These are phyloP conservation scores for Psittacula cyanocephala DNA, from an alignment of 2,113 vertebrate genomes.

Conservation along the genomic window DNA sequence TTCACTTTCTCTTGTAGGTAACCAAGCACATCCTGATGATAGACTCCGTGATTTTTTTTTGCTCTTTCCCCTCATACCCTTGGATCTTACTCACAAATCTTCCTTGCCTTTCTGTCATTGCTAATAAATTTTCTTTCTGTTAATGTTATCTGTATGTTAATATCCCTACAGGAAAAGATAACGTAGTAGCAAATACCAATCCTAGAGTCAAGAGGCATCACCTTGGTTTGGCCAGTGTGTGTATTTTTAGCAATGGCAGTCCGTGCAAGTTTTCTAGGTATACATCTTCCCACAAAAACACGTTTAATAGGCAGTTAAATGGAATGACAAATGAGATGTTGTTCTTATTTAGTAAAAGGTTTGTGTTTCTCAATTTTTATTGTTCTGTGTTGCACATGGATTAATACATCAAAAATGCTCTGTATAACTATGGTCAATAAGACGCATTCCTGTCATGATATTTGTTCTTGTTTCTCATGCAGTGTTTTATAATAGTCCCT, in stretches of 20 bases:
- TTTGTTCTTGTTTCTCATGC: background rate
- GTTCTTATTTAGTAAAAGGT: background rate
- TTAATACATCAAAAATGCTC: background rate
- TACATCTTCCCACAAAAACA: background rate
- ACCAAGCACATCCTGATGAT: slow-evolving; percentile 1
- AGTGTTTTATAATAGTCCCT: background rate
- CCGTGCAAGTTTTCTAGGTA: background rate
- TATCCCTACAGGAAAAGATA: background rate
- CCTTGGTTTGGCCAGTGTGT: background rate
- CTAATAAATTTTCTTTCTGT: slow-evolving; percentile 5
- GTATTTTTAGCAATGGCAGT: background rate
- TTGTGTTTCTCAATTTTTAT: background rate
- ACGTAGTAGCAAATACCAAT: background rate
- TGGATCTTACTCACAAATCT: slow-evolving; percentile 2
- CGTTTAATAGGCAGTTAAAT: background rate
- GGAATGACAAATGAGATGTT: background rate
- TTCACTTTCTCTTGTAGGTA: slow-evolving; percentile 23
- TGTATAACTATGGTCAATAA: background rate
- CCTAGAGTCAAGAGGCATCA: background rate
- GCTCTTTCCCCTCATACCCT: slow-evolving; percentile 28
- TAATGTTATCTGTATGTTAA: slow-evolving; percentile 21
- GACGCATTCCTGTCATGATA: background rate
- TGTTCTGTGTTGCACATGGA: background rate
- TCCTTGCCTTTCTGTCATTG: background rate
- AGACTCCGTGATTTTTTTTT: slow-evolving; percentile 22